Conservation (phyloP, 2,113 vertebrate species). For the Malurus elegans region DNA sequence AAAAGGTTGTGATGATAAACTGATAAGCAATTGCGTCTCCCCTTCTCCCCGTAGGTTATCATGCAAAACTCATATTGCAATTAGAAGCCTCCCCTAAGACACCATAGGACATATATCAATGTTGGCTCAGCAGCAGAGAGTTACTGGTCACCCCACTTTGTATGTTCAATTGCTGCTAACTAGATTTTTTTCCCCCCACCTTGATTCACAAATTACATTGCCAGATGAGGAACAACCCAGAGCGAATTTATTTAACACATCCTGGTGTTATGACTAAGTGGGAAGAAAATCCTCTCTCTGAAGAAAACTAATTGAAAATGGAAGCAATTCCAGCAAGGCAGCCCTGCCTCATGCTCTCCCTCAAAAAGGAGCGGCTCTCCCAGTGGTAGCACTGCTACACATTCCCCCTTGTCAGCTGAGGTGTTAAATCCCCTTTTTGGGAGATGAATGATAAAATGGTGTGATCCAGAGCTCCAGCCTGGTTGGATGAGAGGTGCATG, state of each 20-base stretch:
- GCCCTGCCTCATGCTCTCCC: neutral
- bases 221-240: constrained; percentile 21
- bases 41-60: constrained; percentile 52
- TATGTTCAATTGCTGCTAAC: constrained; percentile 34
- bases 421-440: constrained; percentile 26
- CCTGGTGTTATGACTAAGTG: constrained; percentile 12
- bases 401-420: neutral
- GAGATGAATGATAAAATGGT: constrained; percentile 33
- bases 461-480: constrained; percentile 50
- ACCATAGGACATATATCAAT: constrained; percentile 34
- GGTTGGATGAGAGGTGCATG: constrained; percentile 45
- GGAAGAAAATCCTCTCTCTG: constrained; percentile 45
- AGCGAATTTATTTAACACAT: constrained; percentile 59
- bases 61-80: constrained; percentile 49
- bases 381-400: neutral
- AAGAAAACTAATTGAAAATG: constrained; percentile 37
- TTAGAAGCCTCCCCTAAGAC: constrained; percentile 58
- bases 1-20: constrained; percentile 71
- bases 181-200: constrained; percentile 12
- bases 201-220: constrained; percentile 33
- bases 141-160: constrained; percentile 26
- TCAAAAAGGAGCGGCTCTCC: neutral
- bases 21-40: constrained; percentile 55
- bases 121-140: constrained; percentile 16
- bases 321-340: constrained; percentile 12